phyloP scores from a whole-genome alignment of 1,140 invertebrate genomes.

The Rhyacophila brunnea region DNA sequence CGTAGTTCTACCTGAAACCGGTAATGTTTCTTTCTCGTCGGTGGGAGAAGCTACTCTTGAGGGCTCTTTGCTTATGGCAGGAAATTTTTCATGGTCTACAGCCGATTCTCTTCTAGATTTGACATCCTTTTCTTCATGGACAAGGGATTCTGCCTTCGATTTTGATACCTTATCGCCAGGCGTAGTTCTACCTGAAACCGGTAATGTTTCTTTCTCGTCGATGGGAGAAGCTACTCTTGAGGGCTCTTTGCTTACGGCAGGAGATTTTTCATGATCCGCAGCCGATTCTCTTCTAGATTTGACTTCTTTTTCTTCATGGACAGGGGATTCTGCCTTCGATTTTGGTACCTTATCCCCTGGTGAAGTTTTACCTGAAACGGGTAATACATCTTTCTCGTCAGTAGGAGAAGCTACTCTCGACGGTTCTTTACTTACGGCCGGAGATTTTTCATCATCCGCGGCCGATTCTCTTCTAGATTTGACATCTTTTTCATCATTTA shows the following conservation, averaged over 20 bases:
- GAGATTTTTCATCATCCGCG: background rate
- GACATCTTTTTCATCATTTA: background rate
- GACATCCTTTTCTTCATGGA: background rate
- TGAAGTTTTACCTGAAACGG: background rate
- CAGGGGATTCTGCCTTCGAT: background rate
- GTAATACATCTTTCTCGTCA: conserved; percentile 11
- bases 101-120: background rate
- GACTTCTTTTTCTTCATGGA: background rate
- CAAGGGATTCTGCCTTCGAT: background rate
- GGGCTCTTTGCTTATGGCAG: background rate
- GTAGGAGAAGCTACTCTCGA: background rate
- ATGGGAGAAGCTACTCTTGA: conserved; percentile 23
- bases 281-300: background rate
- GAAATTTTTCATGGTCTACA: background rate
- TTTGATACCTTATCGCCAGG: background rate
- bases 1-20: too few species aligned
- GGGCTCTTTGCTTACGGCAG: background rate
- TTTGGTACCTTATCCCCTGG: background rate
- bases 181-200: background rate
- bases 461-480: background rate
- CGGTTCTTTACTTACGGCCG: background rate
- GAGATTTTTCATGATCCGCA: background rate
- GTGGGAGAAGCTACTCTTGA: background rate
- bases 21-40: background rate
- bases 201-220: conserved; percentile 1